These are phyloP conservation scores for Setophaga petechia DNA, from an alignment of 2,113 vertebrate genomes.

Conservation along the genomic window DNA sequence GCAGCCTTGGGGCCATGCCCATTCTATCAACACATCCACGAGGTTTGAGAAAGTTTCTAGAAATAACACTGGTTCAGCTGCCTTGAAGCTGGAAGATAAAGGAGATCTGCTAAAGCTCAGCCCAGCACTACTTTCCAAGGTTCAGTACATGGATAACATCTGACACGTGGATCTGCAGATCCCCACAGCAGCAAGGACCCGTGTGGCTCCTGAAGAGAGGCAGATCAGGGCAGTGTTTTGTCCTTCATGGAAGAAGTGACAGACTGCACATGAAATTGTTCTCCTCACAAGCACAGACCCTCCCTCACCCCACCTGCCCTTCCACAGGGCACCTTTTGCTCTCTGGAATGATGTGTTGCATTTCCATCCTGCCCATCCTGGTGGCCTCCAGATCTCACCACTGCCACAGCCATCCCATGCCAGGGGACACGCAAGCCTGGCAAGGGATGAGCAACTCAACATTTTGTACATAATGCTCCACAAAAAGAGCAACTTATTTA, in stretches of 20 bases:
- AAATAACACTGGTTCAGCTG: neutral
- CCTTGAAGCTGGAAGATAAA: neutral
- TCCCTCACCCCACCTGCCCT: neutral
- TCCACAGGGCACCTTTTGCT: neutral
- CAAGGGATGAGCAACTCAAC: neutral
- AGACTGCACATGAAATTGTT: neutral
- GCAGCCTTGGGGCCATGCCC: neutral
- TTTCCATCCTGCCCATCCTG: neutral
- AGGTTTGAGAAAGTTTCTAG: neutral
- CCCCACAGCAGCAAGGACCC: accelerated
- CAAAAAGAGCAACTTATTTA: neutral
- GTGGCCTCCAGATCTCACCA: neutral
- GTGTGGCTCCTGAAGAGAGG: neutral
- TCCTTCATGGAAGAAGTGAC: neutral
- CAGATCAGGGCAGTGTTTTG: neutral
- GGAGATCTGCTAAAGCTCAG: neutral
- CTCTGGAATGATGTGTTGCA: neutral
- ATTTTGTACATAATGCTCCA: neutral
- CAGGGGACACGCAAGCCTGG: neutral
- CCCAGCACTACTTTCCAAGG: neutral
- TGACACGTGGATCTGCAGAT: neutral
- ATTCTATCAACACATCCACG: accelerated
- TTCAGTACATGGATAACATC: neutral
- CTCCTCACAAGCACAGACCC: neutral
- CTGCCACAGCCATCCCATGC: neutral